Percentiles rank a stretch among this genome's conserved stretches.
Evolutionary conservation across 92 coral and sea anemone species (phyloP).

Genomic region (Nematostella vectensis): DNA sequence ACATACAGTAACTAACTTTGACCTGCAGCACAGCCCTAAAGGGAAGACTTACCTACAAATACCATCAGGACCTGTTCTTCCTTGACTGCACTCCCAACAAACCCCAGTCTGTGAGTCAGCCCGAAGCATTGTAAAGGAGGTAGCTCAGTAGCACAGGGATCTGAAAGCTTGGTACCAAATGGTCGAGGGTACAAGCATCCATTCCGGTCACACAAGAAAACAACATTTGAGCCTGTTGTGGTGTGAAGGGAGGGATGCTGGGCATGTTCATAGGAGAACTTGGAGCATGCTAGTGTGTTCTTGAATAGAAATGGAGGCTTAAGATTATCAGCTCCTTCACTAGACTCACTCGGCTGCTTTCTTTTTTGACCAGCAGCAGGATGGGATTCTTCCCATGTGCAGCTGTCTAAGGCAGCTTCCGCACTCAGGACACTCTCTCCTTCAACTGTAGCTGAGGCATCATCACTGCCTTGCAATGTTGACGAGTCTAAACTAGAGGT

Average conservation of each 20-base stretch:
- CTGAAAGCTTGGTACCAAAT: constrained; percentile 70
- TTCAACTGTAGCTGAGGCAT: constrained; percentile 66
- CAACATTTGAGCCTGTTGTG: constrained; percentile 37
- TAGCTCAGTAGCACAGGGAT: constrained; percentile 46
- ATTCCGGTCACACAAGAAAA: constrained; percentile 60
- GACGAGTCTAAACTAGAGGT: constrained; percentile 53
- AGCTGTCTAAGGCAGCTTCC: constrained; percentile 45
- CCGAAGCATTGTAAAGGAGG: constrained; percentile 71
- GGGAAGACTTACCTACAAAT: constrained; percentile 72
- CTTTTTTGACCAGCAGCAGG: constrained; percentile 46
- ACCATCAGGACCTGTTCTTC: constrained; percentile 51
- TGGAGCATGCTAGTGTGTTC: constrained; percentile 1
- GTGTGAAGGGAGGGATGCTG: constrained; percentile 54
- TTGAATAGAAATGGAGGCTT: background rate
- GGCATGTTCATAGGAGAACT: background rate
- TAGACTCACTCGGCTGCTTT: constrained; percentile 26
- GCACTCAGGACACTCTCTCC: constrained; percentile 49
- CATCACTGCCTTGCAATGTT: constrained; percentile 30
- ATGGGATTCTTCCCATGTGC: constrained; percentile 1
- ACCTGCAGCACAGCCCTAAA: background rate
- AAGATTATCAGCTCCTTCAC: background rate
- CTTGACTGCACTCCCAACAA: constrained; percentile 18
- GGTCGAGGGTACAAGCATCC: constrained; percentile 87
- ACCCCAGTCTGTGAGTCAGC: constrained; percentile 50
- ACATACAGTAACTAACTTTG: too few species aligned